Evolutionary conservation across 2,113 vertebrate species (phyloP).

Genomic region (Anoplopoma fimbria): DNA sequence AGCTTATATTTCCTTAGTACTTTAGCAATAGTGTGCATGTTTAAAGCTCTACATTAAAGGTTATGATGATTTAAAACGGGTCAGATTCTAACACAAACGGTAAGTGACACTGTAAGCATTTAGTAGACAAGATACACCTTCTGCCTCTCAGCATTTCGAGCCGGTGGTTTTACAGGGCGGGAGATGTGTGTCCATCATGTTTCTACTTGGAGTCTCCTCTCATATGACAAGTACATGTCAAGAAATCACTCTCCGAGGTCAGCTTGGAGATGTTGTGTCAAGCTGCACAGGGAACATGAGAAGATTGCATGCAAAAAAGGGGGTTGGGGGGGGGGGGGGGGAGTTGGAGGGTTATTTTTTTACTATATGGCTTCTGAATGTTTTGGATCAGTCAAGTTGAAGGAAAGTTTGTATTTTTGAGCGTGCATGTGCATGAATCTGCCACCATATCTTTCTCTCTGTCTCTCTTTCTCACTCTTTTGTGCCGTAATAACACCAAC

Average conservation of each 20-base stretch:
- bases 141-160: not conserved
- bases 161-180: slow-evolving; percentile 52
- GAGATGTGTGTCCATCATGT: slow-evolving; percentile 67
- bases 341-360: not conserved
- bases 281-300: slow-evolving; percentile 38
- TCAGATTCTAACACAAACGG: not conserved
- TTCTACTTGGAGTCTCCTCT: slow-evolving; percentile 50
- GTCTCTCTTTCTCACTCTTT: slow-evolving; percentile 13
- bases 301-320: slow-evolving; percentile 16
- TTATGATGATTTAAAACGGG: not conserved
- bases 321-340: not conserved
- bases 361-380: not conserved
- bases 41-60: not conserved
- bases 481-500: slow-evolving; percentile 75
- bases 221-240: slow-evolving; percentile 63
- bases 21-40: not conserved
- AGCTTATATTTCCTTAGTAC: not conserved
- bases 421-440: not conserved
- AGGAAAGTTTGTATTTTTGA: slow-evolving; percentile 6
- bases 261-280: slow-evolving; percentile 61
- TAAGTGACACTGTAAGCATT: not conserved
- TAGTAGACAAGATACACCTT: not conserved
- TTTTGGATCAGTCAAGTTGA: not conserved
- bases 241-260: slow-evolving; percentile 64
- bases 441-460: slow-evolving; percentile 25